These are phyloP conservation scores for Apotomis betuletana DNA, from an alignment of 2,888 invertebrate species.

Conservation along the genomic window DNA sequence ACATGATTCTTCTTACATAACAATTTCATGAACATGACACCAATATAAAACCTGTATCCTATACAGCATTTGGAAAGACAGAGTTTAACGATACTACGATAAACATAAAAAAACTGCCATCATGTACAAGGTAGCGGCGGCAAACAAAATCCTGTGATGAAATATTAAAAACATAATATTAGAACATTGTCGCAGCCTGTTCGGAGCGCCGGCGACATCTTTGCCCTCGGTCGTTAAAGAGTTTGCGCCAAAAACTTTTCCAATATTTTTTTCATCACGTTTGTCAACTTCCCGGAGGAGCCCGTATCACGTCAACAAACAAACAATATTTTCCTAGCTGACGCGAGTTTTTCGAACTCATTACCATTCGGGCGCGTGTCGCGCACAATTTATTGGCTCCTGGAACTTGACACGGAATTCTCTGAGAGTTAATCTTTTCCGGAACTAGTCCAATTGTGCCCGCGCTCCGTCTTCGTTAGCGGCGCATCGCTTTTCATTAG, in stretches of 20 bases:
- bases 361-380: constrained; percentile 67
- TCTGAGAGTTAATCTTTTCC: constrained; percentile 56
- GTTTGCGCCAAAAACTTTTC: constrained; percentile 66
- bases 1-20: too few species aligned
- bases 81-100: too few species aligned
- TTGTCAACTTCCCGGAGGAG: constrained; percentile 63
- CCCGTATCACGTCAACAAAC: constrained; percentile 70
- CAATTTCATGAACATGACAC: too few species aligned
- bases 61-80: too few species aligned
- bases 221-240: constrained; percentile 58
- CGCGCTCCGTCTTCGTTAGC: constrained; percentile 68
- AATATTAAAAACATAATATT: constrained; percentile 17
- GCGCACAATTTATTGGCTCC: constrained; percentile 63
- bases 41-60: too few species aligned
- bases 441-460: constrained; percentile 53
- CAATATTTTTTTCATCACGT: constrained; percentile 78
- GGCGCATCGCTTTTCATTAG: constrained; percentile 74
- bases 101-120: too few species aligned
- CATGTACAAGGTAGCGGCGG: too few species aligned
- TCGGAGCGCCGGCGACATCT: constrained; percentile 42
- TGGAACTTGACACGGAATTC: constrained; percentile 51
- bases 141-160: not conserved
- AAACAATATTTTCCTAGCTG: constrained; percentile 70
- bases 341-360: constrained; percentile 70
- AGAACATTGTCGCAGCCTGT: constrained; percentile 22